phyloP scores from a whole-genome alignment of 2,797 vertebrate species.

The Phrynocephalus forsythii region DNA sequence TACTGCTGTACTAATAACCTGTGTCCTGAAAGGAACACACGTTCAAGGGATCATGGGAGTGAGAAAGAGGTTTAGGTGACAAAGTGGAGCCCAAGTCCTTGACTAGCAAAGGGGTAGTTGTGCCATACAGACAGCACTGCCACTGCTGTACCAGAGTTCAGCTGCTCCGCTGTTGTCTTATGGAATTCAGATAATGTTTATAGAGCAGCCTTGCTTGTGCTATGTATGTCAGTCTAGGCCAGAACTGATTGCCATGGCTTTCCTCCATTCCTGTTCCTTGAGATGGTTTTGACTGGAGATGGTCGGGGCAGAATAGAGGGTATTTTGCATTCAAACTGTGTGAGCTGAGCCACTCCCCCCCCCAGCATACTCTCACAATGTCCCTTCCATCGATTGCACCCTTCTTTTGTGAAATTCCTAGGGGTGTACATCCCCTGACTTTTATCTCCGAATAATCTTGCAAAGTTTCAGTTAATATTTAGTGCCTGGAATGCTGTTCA shows the following conservation, averaged over 20 bases:
- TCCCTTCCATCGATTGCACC: not conserved
- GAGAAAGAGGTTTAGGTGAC: too few species aligned
- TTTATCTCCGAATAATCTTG: not conserved
- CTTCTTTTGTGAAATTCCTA: not conserved
- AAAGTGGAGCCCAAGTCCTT: not conserved
- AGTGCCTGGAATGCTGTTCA: not conserved
- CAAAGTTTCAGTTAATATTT: not conserved
- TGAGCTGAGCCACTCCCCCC: not conserved
- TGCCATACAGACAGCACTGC: not conserved
- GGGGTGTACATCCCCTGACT: not conserved
- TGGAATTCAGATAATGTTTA: too few species aligned
- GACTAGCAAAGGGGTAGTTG: not conserved
- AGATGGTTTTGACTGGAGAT: not conserved
- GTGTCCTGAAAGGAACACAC: too few species aligned
- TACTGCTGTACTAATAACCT: not conserved
- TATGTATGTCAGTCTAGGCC: too few species aligned
- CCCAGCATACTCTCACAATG: not conserved
- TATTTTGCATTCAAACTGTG: not conserved
- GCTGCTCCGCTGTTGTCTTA: not conserved
- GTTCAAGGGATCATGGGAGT: not conserved
- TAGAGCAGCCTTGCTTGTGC: too few species aligned
- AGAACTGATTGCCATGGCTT: too few species aligned
- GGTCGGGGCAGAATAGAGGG: not conserved
- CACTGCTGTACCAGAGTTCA: not conserved
- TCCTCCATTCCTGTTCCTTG: not conserved